These are phyloP conservation scores for Agrotis segetum DNA, from an alignment of 2,888 invertebrate species.

Conservation along the genomic window DNA sequence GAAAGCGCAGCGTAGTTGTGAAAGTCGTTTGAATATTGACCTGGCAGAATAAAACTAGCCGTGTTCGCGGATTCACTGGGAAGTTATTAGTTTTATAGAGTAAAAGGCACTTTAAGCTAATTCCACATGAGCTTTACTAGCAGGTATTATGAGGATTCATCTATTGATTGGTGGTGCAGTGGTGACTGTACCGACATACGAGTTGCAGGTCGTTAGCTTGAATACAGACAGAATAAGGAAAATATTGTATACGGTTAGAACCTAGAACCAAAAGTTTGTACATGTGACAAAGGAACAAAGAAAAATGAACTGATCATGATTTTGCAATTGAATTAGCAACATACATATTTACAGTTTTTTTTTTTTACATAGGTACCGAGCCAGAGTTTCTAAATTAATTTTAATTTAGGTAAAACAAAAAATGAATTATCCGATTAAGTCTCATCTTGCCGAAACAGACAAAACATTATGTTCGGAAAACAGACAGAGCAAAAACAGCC, in stretches of 20 bases:
- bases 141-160: no score
- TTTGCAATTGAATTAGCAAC: no score
- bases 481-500: background rate
- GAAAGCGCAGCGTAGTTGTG: conserved; percentile 44
- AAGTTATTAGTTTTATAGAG: conserved; percentile 46
- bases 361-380: background rate
- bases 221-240: no score
- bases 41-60: conserved; percentile 38
- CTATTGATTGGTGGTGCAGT: no score
- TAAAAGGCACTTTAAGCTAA: conserved; percentile 22
- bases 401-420: background rate
- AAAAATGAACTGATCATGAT: no score
- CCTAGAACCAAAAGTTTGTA: no score
- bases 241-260: no score
- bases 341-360: no score
- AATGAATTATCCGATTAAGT: background rate
- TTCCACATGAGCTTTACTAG: background rate
- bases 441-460: background rate
- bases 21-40: conserved; percentile 55
- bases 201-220: no score
- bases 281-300: no score
- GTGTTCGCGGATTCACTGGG: conserved; percentile 33
- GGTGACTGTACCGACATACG: no score
- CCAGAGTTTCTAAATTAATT: background rate
- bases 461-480: conserved; percentile 13